Evolutionary conservation across 2,888 invertebrate genomes (phyloP), one percentile per base, ranked within the genome.

Genomic region (Iselma pallidipennis): DNA sequence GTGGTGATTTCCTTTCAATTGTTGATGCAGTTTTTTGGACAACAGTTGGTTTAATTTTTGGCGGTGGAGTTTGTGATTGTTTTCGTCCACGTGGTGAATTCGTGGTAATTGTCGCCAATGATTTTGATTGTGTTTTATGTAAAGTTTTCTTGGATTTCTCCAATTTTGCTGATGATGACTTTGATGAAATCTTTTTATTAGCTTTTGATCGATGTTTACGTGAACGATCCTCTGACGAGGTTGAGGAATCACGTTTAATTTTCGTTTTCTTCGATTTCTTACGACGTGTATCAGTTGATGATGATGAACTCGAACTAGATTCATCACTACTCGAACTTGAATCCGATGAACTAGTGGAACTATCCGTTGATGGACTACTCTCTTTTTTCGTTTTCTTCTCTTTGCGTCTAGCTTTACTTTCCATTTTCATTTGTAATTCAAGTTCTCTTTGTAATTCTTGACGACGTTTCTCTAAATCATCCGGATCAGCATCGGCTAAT

Each of bases 401-500:
- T 77, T 89, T 89, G 66, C 89, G 87, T 72, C 88, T 87, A 79
- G 89, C 89, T 72, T 85, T 85, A 68, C 83, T 85, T 76, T 91
- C 91, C 85, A 90, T 90, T 84, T 90, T 90, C 85, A 90, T 83
- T 82, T 91, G 91, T 78, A 91, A 82, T 79, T 91, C 91, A 80
- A 92, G 83, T 83, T 92, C 91, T 74, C 91, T 85, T 79, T 91
- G 90, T 75, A 92, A 83, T 76, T 91, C 87, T 76, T 88, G 88
- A 66, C 91, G 84, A 71, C 91, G 85, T 79, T 90, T 89, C 80
- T 92, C 91, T 76, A 92, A 83, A 69, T 88, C 90, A 79, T 91
- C 91, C 65, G 91, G 90, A 82, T 92, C 91, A 67, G 91, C 91
- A 83, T 90, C 91, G 79, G 91, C 91, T 82, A 92, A 81, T 82